Base-by-base conservation (phyloP, 2,888 invertebrate species). In the Hybos culiciformis region DNA sequence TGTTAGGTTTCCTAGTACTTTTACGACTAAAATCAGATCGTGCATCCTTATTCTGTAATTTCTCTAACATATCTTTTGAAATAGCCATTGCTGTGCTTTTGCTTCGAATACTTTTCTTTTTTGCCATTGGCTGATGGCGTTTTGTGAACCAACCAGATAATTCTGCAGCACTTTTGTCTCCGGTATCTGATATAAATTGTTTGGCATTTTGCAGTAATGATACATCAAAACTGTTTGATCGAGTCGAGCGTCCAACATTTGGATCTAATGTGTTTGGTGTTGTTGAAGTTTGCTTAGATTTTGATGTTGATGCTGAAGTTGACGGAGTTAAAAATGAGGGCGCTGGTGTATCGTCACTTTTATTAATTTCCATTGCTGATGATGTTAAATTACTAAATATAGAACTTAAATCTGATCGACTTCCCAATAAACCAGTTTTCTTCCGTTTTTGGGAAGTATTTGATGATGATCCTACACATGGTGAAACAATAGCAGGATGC, bases 201-300 rank as follows among this genome's bases (percentile, higher is more conserved):
- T 67, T 67, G 43, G 66, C 63, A 47, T 66, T 66, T 48, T 76
- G 71, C 32, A 86, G 70, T 18, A 83, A 73, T 17, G 85, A 84
- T 1, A 84, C 77, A 61, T 87, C 86, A 55, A 87, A 86, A 62
- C 86, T 87, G 63, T 84, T 86, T 14, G 86, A 86, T 42, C 86
- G 77, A 60, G 77, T 80, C 49, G 78, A 80, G 48, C 66, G 57
- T 0, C 64, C 63, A 3, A 62, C 63, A 46, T 65, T 65, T 2
- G 64, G 64, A 46, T 65, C 64, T 3, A 65, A 53, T 15, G 60
- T 51, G 40, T 58, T 53, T 12, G 56, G 51, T n/a, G 3, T 56
- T 49, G 57, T 54, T 11, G 53, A 21, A 24, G 48, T 37, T 8
- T 52, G 43, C 41, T 55, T 53, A 5, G 53, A 42, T 44, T 56